Evolutionary conservation across 2,888 invertebrate genomes (phyloP), one percentile per base, ranked within the genome.

Genomic region (Auanema freiburgensis): DNA sequence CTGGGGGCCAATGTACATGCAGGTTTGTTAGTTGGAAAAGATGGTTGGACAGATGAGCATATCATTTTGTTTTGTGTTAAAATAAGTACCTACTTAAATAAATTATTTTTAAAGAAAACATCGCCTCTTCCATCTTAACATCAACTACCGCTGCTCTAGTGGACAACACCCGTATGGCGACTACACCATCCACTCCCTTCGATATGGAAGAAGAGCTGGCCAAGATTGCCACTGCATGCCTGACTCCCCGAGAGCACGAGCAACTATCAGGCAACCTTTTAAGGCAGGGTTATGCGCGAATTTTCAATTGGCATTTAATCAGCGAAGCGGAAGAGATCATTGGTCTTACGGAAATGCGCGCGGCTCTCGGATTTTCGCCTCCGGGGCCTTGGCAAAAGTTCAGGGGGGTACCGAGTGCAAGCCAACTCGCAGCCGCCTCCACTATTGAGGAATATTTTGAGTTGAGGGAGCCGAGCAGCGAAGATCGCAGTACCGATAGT

Each of bases 361-460:
- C 53, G n/a, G 65, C 33, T n/a, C 53, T 68, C 42, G 65, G 60
- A 1, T 65, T 68, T 51, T 46, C 63, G 0, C 65, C 65, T 21
- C 59, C 57, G 11, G 60, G 65, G 21, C 51, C 51, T n/a, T 68
- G 68, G 65, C 59, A 43, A 25, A 56, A 68, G 12, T 59, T 63
- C 57, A 59, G 52, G 33, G 21, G 52, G 14, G 4, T 8, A 33
- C 57, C 66, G 3, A 52, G 59, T 51, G 58, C 42, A 8, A 8
- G 8, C 4, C 4, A 5, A 8, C 33, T 33, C 33, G 33, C 8
- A 33, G 8, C 33, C 8, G 33, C 33, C 8, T 8, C 33, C 33
- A 33, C 33, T 33, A 3, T 33, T 8, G 33, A 33, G 33, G 33
- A 3, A 33, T 33, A 33, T 33, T 33, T 33, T 33, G 33, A 33